These are phyloP conservation scores for Prolemur simus DNA, from an alignment of 2,113 vertebrate genomes.

Conservation along the genomic window DNA sequence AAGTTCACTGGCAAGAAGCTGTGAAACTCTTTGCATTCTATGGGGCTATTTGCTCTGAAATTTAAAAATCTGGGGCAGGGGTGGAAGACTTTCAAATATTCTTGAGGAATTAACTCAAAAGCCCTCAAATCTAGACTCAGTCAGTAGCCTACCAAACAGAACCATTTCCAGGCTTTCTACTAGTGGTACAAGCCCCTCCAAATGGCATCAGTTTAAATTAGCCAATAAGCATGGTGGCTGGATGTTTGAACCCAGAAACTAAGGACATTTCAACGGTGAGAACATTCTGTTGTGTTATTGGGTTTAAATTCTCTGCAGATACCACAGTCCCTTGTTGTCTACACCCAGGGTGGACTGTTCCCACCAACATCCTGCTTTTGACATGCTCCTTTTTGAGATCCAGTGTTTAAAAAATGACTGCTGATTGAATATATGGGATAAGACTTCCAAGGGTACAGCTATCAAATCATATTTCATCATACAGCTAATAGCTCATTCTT, in stretches of 20 bases:
- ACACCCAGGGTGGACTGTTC: not conserved
- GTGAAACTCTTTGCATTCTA: not conserved
- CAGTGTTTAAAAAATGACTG: not conserved
- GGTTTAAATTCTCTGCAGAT: not conserved
- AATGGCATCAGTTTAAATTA: not conserved
- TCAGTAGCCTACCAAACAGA: not conserved
- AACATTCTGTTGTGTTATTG: not conserved
- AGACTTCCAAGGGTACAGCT: not conserved
- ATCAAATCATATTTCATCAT: not conserved
- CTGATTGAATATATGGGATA: not conserved
- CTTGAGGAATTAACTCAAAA: not conserved
- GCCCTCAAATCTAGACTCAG: not conserved
- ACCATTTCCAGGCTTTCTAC: too few species aligned
- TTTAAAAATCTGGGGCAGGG: not conserved
- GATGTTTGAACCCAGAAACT: not conserved
- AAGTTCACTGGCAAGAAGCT: not conserved
- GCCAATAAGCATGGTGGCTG: not conserved
- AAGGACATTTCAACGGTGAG: not conserved
- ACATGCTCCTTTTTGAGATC: not conserved
- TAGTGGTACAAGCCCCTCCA: accelerated
- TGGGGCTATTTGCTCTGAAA: not conserved
- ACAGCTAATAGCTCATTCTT: not conserved
- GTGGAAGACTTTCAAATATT: not conserved
- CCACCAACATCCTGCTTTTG: too few species aligned
- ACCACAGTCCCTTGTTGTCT: not conserved